Base-by-base conservation (phyloP, 2,797 vertebrate species). In the Bradypus variegatus region DNA sequence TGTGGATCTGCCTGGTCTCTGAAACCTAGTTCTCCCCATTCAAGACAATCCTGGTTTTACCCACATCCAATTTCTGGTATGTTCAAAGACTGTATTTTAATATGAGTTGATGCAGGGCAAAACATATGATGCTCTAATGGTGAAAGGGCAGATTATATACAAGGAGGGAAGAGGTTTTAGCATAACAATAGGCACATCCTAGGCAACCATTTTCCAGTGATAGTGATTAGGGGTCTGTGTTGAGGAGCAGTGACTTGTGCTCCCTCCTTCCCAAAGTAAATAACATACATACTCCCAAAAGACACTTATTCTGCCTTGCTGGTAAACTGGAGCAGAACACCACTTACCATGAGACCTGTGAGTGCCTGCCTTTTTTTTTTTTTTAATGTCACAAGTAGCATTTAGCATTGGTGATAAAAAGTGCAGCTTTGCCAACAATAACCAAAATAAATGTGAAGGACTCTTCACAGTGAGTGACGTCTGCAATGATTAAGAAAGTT, bases 391-490 rank as follows among this genome's bases (percentile, higher is more conserved):
- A 58, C 8, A 16, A 58, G 33, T 55, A 53, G 33, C 65, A 88
- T 93, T 94, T 58, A 69, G 65, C 60, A 80, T 67, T 14, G 55
- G 92, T 29, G 58, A n/a, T 89, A 33, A 86, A 80, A 78, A 12
- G 62, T 27, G 18, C 31, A 78, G 53, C 48, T 79, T 88, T 94
- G 85, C 72, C 81, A 84, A 79, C 80, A 91, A 91, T 79, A 86
- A 93, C 36, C 82, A 80, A 90, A 90, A 60, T 72, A 93, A 94
- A 94, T 83, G 92, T 80, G 78, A 95, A 96, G 93, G 92, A 69
- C 69, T 58, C 60, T 83, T 33, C 29, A 36, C 62, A 64, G 80
- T 58, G 84, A 79, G 64, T 80, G 88, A 85, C 1, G 0, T 58
- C 21, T 70, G 18, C 77, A 50, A 62, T 31, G 83, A 93, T 19